phyloP scores from a whole-genome alignment of 92 coral and sea anemone genomes.

The Heliopora coerulea region DNA sequence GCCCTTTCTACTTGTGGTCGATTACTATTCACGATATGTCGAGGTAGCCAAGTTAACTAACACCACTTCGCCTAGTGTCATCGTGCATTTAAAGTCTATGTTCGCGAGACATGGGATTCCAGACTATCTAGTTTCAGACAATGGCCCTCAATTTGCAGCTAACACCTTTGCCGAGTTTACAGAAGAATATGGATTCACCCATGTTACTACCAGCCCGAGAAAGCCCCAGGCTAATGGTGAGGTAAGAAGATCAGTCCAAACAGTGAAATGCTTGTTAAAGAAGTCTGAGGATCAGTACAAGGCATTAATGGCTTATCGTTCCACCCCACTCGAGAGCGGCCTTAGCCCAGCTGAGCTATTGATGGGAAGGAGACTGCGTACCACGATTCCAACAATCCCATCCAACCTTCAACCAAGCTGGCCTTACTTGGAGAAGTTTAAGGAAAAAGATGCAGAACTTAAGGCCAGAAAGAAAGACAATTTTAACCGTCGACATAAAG shows the following conservation, averaged over 20 bases:
- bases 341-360: conserved; percentile 46
- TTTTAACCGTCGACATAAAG: conserved; percentile 51
- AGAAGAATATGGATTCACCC: conserved; percentile 13
- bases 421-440: conserved; percentile 41
- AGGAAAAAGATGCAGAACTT: conserved; percentile 43
- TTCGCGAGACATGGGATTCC: conserved; percentile 41
- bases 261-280: background rate
- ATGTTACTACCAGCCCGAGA: background rate
- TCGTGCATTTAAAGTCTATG: conserved; percentile 28
- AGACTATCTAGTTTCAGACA: conserved; percentile 35
- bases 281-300: conserved; percentile 15
- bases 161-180: conserved; percentile 30
- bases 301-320: conserved; percentile 48
- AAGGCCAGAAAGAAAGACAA: conserved; percentile 45
- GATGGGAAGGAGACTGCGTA: conserved; percentile 44
- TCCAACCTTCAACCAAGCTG: conserved; percentile 42
- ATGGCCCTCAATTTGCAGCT: conserved; percentile 34
- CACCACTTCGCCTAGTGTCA: conserved; percentile 15
- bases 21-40: conserved; percentile 35
- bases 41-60: conserved; percentile 18
- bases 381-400: conserved; percentile 39
- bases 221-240: no score
- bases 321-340: conserved; percentile 52
- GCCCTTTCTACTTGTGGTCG: conserved; percentile 23
- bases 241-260: background rate